Evolutionary conservation across 2,888 invertebrate species (phyloP).

Genomic region (Abrostola tripartita): DNA sequence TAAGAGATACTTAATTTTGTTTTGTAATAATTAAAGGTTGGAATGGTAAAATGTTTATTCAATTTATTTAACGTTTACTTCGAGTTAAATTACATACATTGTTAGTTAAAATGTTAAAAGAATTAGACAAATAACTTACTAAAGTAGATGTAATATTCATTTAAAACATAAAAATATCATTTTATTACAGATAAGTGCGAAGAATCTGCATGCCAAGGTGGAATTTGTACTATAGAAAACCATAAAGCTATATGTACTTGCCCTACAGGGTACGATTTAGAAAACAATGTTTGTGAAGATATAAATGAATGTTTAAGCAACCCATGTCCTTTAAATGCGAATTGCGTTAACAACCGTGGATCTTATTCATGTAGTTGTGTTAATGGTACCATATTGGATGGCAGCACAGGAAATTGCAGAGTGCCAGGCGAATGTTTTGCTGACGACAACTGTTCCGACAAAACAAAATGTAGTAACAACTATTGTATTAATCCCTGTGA

Average conservation of each 20-base stretch:
- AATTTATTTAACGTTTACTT: not conserved
- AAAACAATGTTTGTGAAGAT: slow-evolving; percentile 92
- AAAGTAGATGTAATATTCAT: not conserved
- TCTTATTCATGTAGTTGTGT: slow-evolving; percentile 93
- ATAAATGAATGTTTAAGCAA: slow-evolving; percentile 93
- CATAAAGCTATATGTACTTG: slow-evolving; percentile 93
- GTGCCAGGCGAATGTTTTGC: slow-evolving; percentile 94
- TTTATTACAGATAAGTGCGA: slow-evolving; percentile 93
- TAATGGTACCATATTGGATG: slow-evolving; percentile 94
- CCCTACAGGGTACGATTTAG: slow-evolving; percentile 91
- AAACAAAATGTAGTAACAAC: slow-evolving; percentile 92
- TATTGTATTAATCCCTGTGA: slow-evolving; percentile 94
- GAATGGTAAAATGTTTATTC: not conserved
- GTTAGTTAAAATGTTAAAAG: too few relatives aligned
- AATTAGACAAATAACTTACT: too few relatives aligned
- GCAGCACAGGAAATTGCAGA: slow-evolving; percentile 91
- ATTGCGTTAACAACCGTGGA: slow-evolving; percentile 93
- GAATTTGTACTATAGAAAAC: slow-evolving; percentile 91
- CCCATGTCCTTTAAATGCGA: slow-evolving; percentile 94
- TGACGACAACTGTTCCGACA: slow-evolving; percentile 93
- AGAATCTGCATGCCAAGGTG: slow-evolving; percentile 93
- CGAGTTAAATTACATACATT: too few relatives aligned
- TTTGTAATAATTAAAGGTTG: not conserved
- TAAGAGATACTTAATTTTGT: slow-evolving; percentile 72
- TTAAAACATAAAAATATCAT: slow-evolving; percentile 8